Base-by-base conservation (phyloP, 2,113 vertebrate species). In the Stictonetta naevosa region DNA sequence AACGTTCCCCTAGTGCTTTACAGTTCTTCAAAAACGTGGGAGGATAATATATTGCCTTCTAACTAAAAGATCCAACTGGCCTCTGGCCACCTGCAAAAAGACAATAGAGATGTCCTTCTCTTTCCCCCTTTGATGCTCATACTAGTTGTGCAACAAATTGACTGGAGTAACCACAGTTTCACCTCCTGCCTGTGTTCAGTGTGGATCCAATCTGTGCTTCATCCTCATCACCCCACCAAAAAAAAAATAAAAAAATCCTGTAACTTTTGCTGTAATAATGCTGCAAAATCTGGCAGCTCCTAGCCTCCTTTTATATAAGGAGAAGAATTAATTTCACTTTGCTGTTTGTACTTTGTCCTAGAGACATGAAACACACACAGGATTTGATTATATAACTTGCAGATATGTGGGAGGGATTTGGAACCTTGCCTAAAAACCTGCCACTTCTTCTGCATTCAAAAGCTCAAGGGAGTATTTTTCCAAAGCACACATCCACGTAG, bases 341-440 rank as follows among this genome's bases (percentile, higher is more conserved):
- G 71, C 81, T 92, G 31, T 91, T 93, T 91, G 83, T 87, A 85
- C 88, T 96, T 96, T 79, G 71, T 85, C 93, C 88, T 89, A 94
- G 73, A 26, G 13, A 89, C 91, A 89, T 25, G 42, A 83, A 95
- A 93, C 46, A 83, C 62, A 74, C 59, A 85, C 13, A 83, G 64
- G 50, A 89, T 87, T 91, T 73, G 66, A 92, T 92, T 95, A 89
- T 74, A 91, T 83, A 93, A 97, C 79, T 67, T 95, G 50, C 71
- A 95, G 59, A 59, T 94, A 93, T 0, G 86, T 76, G 63, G 88
- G 88, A 83, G 48, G 58, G 81, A 91, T 84, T 81, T 88, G 90
- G 88, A 96, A n/a, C 34, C 20, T 76, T 76, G 91, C 86, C 93
- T 62, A 40, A 91, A 96, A 94, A 79, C 46, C 86, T 93, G 86